Percentiles rank a stretch among this genome's conserved stretches.
These are phyloP conservation scores for Micoletzkya japonica DNA, from an alignment of 2,888 invertebrate species.

Conservation along the genomic window DNA sequence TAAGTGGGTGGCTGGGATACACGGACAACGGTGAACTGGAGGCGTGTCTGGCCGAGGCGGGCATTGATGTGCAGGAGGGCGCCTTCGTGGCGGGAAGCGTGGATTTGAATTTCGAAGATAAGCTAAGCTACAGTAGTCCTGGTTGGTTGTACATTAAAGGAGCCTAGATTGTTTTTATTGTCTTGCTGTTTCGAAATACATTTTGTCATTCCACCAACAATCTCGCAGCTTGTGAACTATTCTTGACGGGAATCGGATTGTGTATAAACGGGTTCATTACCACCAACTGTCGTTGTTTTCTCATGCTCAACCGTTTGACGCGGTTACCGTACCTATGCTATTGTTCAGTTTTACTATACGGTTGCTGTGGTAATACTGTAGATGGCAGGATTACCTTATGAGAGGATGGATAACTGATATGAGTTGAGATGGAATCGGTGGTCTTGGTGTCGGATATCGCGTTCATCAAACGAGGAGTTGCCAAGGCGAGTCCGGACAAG, in stretches of 20 bases:
- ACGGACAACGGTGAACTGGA: background rate
- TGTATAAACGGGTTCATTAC: background rate
- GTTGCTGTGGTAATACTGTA: too few relatives aligned
- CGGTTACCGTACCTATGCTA: too few relatives aligned
- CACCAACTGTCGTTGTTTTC: background rate
- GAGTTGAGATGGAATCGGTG: constrained; percentile 30
- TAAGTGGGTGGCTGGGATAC: constrained; percentile 17
- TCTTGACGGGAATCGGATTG: background rate
- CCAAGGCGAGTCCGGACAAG: constrained; percentile 55
- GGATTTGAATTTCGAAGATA: too few relatives aligned
- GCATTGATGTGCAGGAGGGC: background rate
- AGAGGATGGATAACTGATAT: background rate
- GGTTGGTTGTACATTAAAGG: too few relatives aligned
- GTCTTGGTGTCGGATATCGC: constrained; percentile 48
- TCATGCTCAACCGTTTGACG: background rate
- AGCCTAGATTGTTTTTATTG: too few relatives aligned
- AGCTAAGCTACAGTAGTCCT: too few relatives aligned
- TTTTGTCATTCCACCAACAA: background rate
- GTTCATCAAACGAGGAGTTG: constrained; percentile 55
- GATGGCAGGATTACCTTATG: too few relatives aligned
- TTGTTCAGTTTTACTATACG: too few relatives aligned
- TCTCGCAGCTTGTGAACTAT: background rate
- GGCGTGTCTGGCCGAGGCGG: background rate
- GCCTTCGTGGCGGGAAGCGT: too few relatives aligned
- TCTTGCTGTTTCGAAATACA: too few relatives aligned